Evolutionary conservation across 2,797 vertebrate species (phyloP), one percentile per base, ranked within the genome.

Genomic region (Clarias laeviceps): DNA sequence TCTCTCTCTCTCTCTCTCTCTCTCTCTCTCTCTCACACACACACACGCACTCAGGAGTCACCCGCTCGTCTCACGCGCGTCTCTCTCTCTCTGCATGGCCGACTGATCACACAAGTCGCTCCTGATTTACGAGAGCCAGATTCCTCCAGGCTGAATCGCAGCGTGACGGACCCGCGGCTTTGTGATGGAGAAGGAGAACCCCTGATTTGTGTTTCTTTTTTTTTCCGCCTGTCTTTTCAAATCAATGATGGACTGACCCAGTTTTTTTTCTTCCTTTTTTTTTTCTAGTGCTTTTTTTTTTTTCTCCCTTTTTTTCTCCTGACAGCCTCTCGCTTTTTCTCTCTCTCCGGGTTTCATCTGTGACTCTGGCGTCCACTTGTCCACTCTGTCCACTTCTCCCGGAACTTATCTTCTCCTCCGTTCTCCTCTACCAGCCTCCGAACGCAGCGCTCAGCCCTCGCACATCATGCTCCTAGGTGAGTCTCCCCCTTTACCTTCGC

Each of bases 381-480:
- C 50, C 84, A 72, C 82, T 56, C 14, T 32, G 54, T 34, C 74
- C 34, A 64, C 77, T 80, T 62, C 15, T 64, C 24, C 77, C 27
- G 77, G 77, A 80, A 80, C 77, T 80, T 77, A 77, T 77, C 54
- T 27, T 59, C 29, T 11, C 27, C 54, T 77, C 74, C 59, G 27
- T 56, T 59, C 29, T 11, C 27, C 54, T 77, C 54, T 12, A 0
- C 9, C 77, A 64, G 59, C 77, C 40, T 80, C 59, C n/a, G 7
- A 80, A 5, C 15, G 24, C 59, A 15, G 24, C 45, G n/a, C 72
- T 64, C 77, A 18, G 27, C 59, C 6, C 3, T 27, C 34, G 11
- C 77, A 27, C 34, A 93, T 89, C 91, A 94, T 95, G 94, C 93
- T 95, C 87, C 89, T 95, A 86, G 94, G 94, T 95, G 93, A 96